Evolutionary conservation across 2,113 vertebrate genomes (phyloP), one percentile per base, ranked within the genome.

Genomic region (Taurulus bubalis): DNA sequence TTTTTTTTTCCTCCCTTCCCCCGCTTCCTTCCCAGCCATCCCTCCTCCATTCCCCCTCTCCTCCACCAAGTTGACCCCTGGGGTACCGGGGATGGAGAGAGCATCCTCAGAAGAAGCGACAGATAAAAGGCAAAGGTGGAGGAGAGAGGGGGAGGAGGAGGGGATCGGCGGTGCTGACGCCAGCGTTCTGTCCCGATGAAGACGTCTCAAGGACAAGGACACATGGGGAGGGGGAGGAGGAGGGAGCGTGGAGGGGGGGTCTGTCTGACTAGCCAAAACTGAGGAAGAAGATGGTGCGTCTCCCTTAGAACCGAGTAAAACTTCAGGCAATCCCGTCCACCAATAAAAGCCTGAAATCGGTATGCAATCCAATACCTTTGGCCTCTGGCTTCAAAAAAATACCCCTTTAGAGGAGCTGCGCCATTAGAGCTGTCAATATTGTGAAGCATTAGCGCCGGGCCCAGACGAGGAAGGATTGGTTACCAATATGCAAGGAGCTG

Each of bases 131-230:
- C 86, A 89, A 86, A 90, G 80, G 87, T 90, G 66, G 70, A 74
- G 16, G 45, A 58, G 51, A 11, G 85, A 66, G 47, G 88, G 62
- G 84, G 67, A 58, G 71, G 85, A 89, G 62, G 82, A 8, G 55
- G 71, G 67, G 22, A 32, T 16, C 34, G 73, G 75, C 82, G 90
- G 74, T 91, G 93, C 92, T 95, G 95, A 95, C 82, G 83, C 89
- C 89, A 92, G 89, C 90, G 90, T 91, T 95, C 87, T 90, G 32
- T 84, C 85, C 86, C 89, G 89, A 91, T 87, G 90, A 94, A 96
- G 94, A 95, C 90, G 55, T 95, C 95, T 95, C 95, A 97, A 96
- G 95, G 94, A 93, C 95, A 47, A 74, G 75, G 62, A 72, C 60
- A 40, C 82, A 34, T 42, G 75, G 45, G 53, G 38, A 75, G 69